A percentile compares a stretch with the other conserved stretches of the same genome.
These are phyloP conservation scores for Phalacrocorax aristotelis DNA, from an alignment of 2,113 vertebrate species.

Conservation along the genomic window DNA sequence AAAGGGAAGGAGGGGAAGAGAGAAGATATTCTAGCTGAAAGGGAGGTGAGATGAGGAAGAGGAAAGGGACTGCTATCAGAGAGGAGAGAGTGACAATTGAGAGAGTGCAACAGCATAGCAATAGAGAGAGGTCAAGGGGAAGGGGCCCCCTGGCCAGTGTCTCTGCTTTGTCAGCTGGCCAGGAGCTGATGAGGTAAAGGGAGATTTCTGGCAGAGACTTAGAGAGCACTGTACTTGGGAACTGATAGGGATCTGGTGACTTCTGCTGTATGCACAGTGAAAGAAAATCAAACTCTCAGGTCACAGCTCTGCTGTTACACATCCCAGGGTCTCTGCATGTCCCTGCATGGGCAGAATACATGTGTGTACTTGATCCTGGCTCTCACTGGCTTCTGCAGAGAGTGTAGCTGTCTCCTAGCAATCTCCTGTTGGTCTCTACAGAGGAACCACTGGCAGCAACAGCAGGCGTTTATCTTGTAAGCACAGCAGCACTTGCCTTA, in stretches of 20 bases:
- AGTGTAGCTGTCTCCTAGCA: not conserved
- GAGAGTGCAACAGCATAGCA: not conserved
- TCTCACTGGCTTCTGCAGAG: not conserved
- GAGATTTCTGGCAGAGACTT: not conserved
- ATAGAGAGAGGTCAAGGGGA: not conserved
- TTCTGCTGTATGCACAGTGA: not conserved
- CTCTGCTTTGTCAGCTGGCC: constrained; percentile 43
- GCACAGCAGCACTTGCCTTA: not conserved
- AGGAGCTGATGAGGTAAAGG: constrained; percentile 43
- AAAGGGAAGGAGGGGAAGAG: constrained; percentile 1
- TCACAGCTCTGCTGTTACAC: not conserved
- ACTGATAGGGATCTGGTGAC: not conserved
- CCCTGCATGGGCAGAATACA: not conserved
- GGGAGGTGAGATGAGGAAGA: not conserved
- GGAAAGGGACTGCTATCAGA: not conserved
- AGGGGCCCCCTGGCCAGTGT: not conserved
- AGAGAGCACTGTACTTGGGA: not conserved
- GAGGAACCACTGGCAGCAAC: not conserved
- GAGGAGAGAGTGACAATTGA: not conserved
- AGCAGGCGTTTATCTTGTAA: not conserved
- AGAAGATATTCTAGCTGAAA: not conserved
- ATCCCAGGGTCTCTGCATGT: not conserved
- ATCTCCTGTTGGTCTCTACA: not conserved
- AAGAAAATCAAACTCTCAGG: not conserved
- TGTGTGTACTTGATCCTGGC: not conserved